These are phyloP conservation scores for Lathronympha strigana DNA, from an alignment of 2,888 invertebrate genomes.

Conservation along the genomic window DNA sequence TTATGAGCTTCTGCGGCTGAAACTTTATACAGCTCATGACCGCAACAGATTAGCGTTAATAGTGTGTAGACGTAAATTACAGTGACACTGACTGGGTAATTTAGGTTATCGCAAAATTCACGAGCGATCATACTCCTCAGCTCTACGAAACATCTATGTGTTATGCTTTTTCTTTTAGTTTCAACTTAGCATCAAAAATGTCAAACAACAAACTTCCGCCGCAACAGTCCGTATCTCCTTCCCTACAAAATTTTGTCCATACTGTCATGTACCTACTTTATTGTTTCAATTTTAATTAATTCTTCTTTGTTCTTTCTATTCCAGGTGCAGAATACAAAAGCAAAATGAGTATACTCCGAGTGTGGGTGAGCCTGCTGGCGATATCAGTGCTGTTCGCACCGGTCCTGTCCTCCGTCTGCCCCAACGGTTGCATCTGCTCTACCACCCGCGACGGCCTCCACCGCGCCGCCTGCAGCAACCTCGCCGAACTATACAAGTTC, in stretches of 20 bases:
- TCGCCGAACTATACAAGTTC: conserved; percentile 90
- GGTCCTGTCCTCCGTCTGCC: conserved; percentile 72
- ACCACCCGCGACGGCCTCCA: conserved; percentile 88
- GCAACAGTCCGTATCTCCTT: too few species aligned
- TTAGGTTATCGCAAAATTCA: conserved; percentile 34
- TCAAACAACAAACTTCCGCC: too few species aligned
- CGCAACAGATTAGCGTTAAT: conserved; percentile 56
- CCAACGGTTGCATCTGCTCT: conserved; percentile 82
- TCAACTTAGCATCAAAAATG: background rate
- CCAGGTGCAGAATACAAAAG: conserved; percentile 68
- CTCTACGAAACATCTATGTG: background rate
- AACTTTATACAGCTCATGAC: conserved; percentile 55
- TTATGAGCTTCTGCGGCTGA: conserved; percentile 53
- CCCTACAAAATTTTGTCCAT: too few species aligned
- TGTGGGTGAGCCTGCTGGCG: conserved; percentile 62
- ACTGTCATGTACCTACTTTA: background rate
- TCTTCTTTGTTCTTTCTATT: conserved; percentile 54
- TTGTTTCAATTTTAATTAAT: conserved; percentile 33
- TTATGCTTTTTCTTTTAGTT: background rate
- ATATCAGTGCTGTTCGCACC: conserved; percentile 64
- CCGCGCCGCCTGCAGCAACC: conserved; percentile 86
- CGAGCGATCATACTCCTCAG: background rate
- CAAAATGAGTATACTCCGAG: conserved; percentile 68
- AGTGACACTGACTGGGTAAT: conserved; percentile 46
- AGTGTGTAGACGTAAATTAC: conserved; percentile 50